Conservation (phyloP, 2,888 invertebrate species). For the Ecliptopera silaceata region DNA sequence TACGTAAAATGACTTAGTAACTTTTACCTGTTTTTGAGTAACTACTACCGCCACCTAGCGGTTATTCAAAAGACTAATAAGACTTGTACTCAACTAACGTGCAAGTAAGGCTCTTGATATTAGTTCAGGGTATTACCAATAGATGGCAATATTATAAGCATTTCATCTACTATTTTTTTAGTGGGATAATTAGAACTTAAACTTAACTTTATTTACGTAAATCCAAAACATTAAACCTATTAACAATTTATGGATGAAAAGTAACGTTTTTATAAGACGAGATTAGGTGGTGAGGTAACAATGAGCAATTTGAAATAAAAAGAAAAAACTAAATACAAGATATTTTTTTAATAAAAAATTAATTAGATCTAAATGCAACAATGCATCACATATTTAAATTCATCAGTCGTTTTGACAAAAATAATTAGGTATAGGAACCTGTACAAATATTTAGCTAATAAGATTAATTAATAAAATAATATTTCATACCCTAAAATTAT, state of each 20-base stretch:
- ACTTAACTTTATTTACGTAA: too few relatives aligned
- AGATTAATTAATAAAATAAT: too few relatives aligned
- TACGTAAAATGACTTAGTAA: too few relatives aligned
- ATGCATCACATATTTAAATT: conserved; percentile 26
- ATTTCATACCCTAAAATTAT: too few relatives aligned
- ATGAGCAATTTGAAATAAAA: background rate
- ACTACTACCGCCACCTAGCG: conserved; percentile 7
- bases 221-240: background rate
- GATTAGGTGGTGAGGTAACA: too few relatives aligned
- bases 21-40: too few relatives aligned
- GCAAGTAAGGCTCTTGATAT: background rate
- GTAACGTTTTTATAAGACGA: too few relatives aligned
- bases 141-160: conserved; percentile 24
- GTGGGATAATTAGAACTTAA: too few relatives aligned
- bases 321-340: background rate
- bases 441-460: too few relatives aligned
- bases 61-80: background rate
- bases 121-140: background rate
- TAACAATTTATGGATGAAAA: too few relatives aligned
- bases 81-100: background rate
- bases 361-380: conserved; percentile 18
- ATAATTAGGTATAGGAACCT: background rate
- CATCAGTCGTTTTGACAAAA: conserved; percentile 35
- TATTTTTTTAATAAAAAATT: conserved; percentile 4
- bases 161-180: too few relatives aligned